phyloP scores from a whole-genome alignment of 2,888 invertebrate species.

The Toxonevra muliebris region DNA sequence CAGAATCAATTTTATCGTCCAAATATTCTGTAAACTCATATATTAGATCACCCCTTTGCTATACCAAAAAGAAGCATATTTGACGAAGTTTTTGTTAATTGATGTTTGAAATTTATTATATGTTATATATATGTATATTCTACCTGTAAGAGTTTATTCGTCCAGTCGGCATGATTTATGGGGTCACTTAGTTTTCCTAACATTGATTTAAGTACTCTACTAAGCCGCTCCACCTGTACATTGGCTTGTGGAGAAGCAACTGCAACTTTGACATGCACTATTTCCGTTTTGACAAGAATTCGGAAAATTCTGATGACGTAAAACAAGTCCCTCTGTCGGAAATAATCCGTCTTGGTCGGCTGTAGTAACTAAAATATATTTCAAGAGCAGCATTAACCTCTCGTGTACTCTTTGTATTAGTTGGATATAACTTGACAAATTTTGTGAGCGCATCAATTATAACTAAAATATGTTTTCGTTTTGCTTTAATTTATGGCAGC shows the following conservation, averaged over 20 bases:
- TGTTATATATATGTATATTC: too few species aligned
- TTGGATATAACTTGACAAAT: slow-evolving; percentile 22
- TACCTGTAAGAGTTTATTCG: too few species aligned
- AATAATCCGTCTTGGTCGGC: slow-evolving; percentile 12
- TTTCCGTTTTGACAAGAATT: slow-evolving; percentile 12
- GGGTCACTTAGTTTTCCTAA: slow-evolving; percentile 32
- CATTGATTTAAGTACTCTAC: slow-evolving; percentile 27
- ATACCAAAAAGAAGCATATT: too few species aligned
- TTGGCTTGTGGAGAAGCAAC: slow-evolving; percentile 32
- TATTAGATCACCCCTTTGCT: too few species aligned
- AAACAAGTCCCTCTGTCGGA: slow-evolving; percentile 18
- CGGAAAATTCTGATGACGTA: slow-evolving; percentile 24
- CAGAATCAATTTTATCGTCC: too few species aligned
- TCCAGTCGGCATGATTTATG: too few species aligned
- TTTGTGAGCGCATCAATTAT: slow-evolving; percentile 21
- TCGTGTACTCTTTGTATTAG: slow-evolving; percentile 3
- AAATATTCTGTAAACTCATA: too few species aligned
- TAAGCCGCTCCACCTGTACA: slow-evolving; percentile 32
- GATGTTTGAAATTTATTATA: too few species aligned
- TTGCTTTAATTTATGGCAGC: neutral
- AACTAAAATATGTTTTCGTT: slow-evolving; percentile 10
- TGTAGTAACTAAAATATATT: too few species aligned
- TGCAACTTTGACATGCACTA: slow-evolving; percentile 16
- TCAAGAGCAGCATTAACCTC: slow-evolving; percentile 5
- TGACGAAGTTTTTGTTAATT: too few species aligned